Evolutionary conservation across 2,113 vertebrate species (phyloP).

Genomic region (Myotis brandtii): DNA sequence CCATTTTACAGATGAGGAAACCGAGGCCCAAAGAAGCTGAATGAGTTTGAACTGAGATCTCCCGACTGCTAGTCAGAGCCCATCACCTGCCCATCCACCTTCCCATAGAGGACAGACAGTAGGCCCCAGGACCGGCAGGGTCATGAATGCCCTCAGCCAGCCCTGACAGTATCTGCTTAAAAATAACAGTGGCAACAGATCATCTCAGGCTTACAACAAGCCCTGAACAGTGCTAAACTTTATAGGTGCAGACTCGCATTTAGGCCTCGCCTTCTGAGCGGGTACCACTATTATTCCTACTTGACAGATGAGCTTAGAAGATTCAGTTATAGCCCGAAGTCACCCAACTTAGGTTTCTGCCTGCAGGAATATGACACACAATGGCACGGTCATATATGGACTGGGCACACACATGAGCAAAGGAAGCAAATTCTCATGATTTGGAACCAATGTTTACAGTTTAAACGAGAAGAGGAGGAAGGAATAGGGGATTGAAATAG

Average conservation of each 20-base stretch:
- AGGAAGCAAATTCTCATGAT: background rate
- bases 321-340: background rate
- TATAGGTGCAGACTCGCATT: background rate
- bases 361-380: background rate
- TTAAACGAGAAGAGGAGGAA: background rate
- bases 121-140: background rate
- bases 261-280: background rate
- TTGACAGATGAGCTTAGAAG: background rate
- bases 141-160: background rate
- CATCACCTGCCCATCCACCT: background rate
- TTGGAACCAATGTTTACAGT: background rate
- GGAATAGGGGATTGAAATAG: background rate
- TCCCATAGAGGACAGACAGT: background rate
- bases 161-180: background rate
- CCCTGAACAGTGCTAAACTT: rapidly evolving
- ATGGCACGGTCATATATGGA: background rate
- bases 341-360: background rate
- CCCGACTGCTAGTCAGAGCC: background rate
- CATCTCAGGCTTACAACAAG: background rate
- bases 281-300: background rate
- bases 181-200: background rate
- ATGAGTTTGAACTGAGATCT: background rate
- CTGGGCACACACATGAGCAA: background rate
- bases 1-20: background rate
- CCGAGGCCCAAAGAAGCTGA: background rate